phyloP scores from a whole-genome alignment of 2,888 invertebrate genomes.

The Scelioninae gen. 1 region DNA sequence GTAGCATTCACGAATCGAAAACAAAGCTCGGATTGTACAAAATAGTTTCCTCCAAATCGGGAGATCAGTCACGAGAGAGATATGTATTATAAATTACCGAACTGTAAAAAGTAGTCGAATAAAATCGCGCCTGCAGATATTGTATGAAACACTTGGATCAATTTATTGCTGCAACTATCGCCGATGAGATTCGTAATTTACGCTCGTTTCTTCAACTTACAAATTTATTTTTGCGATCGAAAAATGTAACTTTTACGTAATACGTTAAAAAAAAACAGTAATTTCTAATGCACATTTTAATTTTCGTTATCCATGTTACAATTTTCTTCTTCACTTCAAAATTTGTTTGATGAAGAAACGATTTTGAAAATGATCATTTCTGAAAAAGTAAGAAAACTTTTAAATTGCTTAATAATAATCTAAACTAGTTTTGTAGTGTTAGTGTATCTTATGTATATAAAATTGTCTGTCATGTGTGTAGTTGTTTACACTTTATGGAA shows the following conservation, averaged over 20 bases:
- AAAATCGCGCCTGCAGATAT: conserved; percentile 46
- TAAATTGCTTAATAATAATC: neutral
- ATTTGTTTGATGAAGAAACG: too few relatives aligned
- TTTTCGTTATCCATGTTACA: too few relatives aligned
- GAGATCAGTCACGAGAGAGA: conserved; percentile 68
- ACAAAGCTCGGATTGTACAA: conserved; percentile 68
- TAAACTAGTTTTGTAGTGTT: conserved; percentile 18
- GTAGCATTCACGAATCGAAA: conserved; percentile 64
- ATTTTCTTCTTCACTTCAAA: too few relatives aligned
- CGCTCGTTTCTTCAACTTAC: neutral
- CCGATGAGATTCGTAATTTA: conserved; percentile 62
- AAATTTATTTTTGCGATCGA: neutral
- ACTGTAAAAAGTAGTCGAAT: conserved; percentile 67
- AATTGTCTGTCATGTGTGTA: conserved; percentile 6
- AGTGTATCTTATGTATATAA: conserved; percentile 22
- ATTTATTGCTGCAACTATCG: conserved; percentile 66
- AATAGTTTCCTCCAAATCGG: conserved; percentile 69
- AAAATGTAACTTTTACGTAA: too few relatives aligned
- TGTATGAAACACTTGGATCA: conserved; percentile 45
- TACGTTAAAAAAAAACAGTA: too few relatives aligned
- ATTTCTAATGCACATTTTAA: too few relatives aligned
- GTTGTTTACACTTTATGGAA: conserved; percentile 1
- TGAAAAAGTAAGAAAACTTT: too few relatives aligned
- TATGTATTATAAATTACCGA: conserved; percentile 69
- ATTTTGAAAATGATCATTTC: too few relatives aligned